phyloP scores from a whole-genome alignment of 2,888 invertebrate genomes.

The Lepeophtheirus nordmannii region DNA sequence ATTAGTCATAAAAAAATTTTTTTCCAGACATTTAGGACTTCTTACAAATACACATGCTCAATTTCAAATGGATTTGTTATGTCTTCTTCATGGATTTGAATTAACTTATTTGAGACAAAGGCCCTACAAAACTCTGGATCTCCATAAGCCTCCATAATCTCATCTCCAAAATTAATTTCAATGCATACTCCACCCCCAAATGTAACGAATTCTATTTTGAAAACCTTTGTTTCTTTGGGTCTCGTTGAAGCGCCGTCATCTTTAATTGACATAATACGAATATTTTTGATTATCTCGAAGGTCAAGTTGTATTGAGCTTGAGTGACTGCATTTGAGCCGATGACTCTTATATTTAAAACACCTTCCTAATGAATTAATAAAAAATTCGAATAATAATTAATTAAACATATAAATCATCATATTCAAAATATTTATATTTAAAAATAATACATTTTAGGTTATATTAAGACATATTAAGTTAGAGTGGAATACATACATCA shows the following conservation, averaged over 20 bases:
- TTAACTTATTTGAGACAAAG: neutral
- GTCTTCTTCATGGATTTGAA: neutral
- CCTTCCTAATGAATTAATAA: neutral
- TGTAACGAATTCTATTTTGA: slow-evolving; percentile 9
- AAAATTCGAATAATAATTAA: neutral
- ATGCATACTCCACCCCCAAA: slow-evolving; percentile 19
- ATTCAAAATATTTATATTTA: too few relatives aligned
- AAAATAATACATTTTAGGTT: too few relatives aligned
- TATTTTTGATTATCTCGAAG: slow-evolving; percentile 8
- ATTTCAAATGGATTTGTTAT: slow-evolving; percentile 14
- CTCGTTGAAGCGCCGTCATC: neutral
- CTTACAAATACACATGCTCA: slow-evolving; percentile 10
- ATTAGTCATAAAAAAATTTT: neutral
- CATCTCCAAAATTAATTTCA: slow-evolving; percentile 5
- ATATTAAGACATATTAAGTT: neutral
- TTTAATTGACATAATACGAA: slow-evolving; percentile 14
- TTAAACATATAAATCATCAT: too few relatives aligned
- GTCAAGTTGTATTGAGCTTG: neutral
- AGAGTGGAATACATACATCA: neutral
- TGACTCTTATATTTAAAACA: neutral
- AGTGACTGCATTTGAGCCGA: neutral
- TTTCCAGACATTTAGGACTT: neutral
- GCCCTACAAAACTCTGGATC: slow-evolving; percentile 7
- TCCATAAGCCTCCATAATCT: slow-evolving; percentile 11
- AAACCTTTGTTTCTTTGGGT: neutral